These are phyloP conservation scores for Kryptopterus vitreolus DNA, from an alignment of 2,797 vertebrate genomes.

Conservation along the genomic window DNA sequence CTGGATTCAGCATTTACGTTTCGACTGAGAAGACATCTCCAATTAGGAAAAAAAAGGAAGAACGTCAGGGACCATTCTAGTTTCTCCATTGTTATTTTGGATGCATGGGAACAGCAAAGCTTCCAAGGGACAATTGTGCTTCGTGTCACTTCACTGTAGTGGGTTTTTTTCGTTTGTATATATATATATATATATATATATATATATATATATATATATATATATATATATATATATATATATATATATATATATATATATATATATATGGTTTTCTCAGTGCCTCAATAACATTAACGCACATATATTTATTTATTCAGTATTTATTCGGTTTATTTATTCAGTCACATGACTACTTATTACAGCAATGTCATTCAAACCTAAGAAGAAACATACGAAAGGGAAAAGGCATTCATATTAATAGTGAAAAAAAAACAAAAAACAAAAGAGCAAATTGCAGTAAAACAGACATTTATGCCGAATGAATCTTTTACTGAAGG, in stretches of 20 bases:
- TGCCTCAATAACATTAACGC: conserved; percentile 42
- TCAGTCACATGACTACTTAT: not conserved
- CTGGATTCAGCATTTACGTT: conserved; percentile 23
- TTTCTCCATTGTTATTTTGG: conserved; percentile 5
- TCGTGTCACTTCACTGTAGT: conserved; percentile 62
- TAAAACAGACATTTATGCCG: conserved; percentile 62
- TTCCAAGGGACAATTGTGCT: conserved; percentile 49
- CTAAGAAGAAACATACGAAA: conserved; percentile 42
- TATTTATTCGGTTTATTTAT: not conserved
- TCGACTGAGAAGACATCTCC: conserved; percentile 19
- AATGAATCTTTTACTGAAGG: conserved; percentile 75
- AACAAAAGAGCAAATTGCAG: not conserved
- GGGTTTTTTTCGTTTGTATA: conserved; percentile 55
- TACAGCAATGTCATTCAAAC: not conserved
- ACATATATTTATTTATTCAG: not conserved
- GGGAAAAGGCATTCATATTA: conserved; percentile 46
- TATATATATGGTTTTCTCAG: conserved; percentile 60
- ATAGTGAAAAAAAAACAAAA: not conserved
- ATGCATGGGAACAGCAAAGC: not conserved
- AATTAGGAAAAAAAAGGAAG: conserved; percentile 25
- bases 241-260: too few species aligned
- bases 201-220: too few species aligned
- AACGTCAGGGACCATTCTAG: not conserved
- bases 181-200: too few species aligned
- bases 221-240: too few species aligned